Conservation (phyloP, 2,113 vertebrate genomes). For the Mustela nigripes region DNA sequence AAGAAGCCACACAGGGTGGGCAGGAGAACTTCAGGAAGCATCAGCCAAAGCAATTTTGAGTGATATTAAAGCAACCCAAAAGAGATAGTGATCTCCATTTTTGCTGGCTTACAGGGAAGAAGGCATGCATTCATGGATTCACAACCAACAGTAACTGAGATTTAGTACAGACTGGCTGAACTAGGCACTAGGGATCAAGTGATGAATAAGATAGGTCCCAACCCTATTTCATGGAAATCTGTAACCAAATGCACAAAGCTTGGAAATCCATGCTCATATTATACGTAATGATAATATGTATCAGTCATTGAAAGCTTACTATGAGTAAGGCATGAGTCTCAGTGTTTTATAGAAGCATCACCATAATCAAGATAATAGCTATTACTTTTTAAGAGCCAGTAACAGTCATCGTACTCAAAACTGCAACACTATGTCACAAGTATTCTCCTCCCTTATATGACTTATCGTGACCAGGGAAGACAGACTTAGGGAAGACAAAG, state of each 20-base stretch:
- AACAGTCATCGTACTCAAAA: not conserved
- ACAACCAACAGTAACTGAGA: not conserved
- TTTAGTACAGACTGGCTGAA: not conserved
- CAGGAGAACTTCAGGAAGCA: not conserved
- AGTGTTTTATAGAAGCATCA: not conserved
- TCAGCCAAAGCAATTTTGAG: not conserved
- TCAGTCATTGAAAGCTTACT: not conserved
- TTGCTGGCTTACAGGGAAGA: not conserved
- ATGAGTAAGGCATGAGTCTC: not conserved
- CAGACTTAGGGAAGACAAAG: too few species aligned
- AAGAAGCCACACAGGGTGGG: not conserved
- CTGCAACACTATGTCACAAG: not conserved
- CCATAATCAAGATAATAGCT: constrained; percentile 31
- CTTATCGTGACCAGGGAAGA: not conserved
- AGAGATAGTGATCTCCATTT: not conserved
- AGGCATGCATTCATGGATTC: not conserved
- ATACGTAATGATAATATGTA: not conserved
- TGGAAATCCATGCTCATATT: not conserved
- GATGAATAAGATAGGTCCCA: not conserved
- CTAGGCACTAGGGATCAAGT: not conserved
- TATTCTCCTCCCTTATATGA: not conserved
- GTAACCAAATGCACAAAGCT: not conserved
- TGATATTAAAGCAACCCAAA: not conserved
- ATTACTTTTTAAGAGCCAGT: not conserved
- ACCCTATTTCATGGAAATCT: not conserved